Conservation (phyloP, 2,797 vertebrate genomes). For the Fistularia commersonii region DNA sequence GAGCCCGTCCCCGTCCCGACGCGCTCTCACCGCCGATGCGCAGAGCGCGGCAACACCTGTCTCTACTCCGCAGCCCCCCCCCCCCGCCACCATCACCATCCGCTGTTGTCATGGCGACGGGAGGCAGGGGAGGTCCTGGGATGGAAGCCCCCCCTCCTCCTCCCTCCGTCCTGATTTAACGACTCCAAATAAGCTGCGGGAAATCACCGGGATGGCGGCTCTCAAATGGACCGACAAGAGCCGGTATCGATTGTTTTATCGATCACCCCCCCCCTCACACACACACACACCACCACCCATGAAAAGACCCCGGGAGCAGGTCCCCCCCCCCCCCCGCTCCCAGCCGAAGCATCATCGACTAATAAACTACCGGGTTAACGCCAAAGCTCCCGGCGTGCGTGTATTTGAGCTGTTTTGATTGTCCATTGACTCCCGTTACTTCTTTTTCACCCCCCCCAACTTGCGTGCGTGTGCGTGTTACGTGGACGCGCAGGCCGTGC, state of each 20-base stretch:
- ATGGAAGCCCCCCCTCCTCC: constrained; percentile 41
- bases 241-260: constrained; percentile 34
- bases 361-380: background rate
- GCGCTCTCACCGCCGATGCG: constrained; percentile 59
- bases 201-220: constrained; percentile 25
- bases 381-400: too few relatives aligned
- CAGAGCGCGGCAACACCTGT: constrained; percentile 73
- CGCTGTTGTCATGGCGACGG: constrained; percentile 81
- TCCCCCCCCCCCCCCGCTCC: background rate
- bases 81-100: constrained; percentile 15
- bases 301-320: too few relatives aligned
- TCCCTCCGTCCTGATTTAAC: constrained; percentile 44
- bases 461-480: too few relatives aligned
- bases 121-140: constrained; percentile 57
- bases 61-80: constrained; percentile 54
- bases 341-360: background rate
- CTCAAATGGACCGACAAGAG: constrained; percentile 31
- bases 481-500: too few relatives aligned
- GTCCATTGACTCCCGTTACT: too few relatives aligned
- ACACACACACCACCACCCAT: too few relatives aligned
- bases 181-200: constrained; percentile 43
- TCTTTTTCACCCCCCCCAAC: too few relatives aligned
- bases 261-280: constrained; percentile 6
- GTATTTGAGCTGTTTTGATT: too few relatives aligned
- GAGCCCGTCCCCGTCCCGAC: constrained; percentile 52